Base-by-base conservation (phyloP, 2,888 invertebrate species). In the Brenthis daphne region DNA sequence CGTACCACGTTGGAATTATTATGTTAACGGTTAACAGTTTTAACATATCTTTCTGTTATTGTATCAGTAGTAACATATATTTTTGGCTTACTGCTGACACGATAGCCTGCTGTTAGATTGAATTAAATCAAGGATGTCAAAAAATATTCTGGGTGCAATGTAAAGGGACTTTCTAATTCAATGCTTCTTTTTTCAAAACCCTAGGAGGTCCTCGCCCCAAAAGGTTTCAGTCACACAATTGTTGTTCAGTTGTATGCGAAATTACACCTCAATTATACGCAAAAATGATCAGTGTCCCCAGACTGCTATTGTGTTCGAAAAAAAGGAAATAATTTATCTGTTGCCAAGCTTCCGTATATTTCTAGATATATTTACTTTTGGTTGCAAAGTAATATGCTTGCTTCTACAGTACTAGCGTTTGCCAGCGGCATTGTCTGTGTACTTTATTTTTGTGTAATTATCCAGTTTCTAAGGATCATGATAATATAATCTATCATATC, bases 211-310 rank as follows among this genome's bases (percentile, higher is more conserved):
- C 73, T 74, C 82, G 83, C 64, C 47, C 64, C 55, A 43, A 20
- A 47, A 78, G 82, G 83, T 82, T 83, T 76, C 79, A 77, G 80
- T 79, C 77, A 76, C 76, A 76, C 79, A 78, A 80, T 82, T 56
- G 82, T 79, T 70, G 83, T 79, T 80, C 76, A 76, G 79, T 85
- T 86, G 85, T 86, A 82, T 81, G 85, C 82, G 79, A 85, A 85
- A 86, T 88, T 85, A 88, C 87, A 87, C 87, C 86, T 87, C 86
- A 88, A 88, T 88, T 89, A 88, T 86, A 82, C 79, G 78, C 79
- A 84, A 82, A 81, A 83, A 79, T 78, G 76, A 58, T 60, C 20
- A 33, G 53, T 55, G 54, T 64, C 43, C 57, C 48, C 78, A 61
- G 43, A 72, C 60, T 73, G 82, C 79, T 82, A 51, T 89, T 89